Base-by-base conservation (phyloP, 2,797 vertebrate genomes). In the Nasua narica region DNA sequence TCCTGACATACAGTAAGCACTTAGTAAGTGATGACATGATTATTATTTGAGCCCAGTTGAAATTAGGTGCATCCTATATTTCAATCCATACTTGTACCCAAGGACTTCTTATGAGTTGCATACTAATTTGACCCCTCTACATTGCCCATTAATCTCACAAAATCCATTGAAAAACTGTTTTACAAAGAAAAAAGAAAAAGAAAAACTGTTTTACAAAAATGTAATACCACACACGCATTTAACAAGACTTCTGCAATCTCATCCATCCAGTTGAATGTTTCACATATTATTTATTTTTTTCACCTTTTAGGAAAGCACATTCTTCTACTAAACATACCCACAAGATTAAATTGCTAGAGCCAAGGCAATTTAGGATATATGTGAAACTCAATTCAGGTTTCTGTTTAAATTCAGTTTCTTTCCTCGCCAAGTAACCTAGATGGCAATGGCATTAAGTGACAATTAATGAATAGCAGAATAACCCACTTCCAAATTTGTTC, bases 381-480 rank as follows among this genome's bases (percentile, higher is more conserved):
- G 78, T 60, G 82, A 86, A 96, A 94, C 40, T 76, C 58, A 79
- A 83, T 84, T 93, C 29, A 52, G 84, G 67, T 65, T 97, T 93
- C 96, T 0, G 11, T 79, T 91, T 85, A 90, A 58, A 91, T 94
- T 91, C 93, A 74, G 85, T 95, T 92, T 85, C 87, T 95, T 94
- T 95, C 65, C 37, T 94, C 81, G 90, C 50, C 52, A 94, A 65
- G 40, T 93, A 97, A 78, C 94, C 87, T 77, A 91, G 82, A 95
- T 67, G 94, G 84, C 58, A 90, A 69, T 70, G 67, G 93, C 62
- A 87, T 97, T 95, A 87, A 88, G 72, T 94, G 90, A 82, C 89
- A 62, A 93, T 88, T 90, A 77, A 65, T 60, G 81, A 90, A 43
- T 65, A 82, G 89, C 7, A 32, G 87, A 95, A 92, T 94, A 94